These are phyloP conservation scores for Hippopotamyrus pictus DNA, from an alignment of 2,797 vertebrate species.

Conservation along the genomic window DNA sequence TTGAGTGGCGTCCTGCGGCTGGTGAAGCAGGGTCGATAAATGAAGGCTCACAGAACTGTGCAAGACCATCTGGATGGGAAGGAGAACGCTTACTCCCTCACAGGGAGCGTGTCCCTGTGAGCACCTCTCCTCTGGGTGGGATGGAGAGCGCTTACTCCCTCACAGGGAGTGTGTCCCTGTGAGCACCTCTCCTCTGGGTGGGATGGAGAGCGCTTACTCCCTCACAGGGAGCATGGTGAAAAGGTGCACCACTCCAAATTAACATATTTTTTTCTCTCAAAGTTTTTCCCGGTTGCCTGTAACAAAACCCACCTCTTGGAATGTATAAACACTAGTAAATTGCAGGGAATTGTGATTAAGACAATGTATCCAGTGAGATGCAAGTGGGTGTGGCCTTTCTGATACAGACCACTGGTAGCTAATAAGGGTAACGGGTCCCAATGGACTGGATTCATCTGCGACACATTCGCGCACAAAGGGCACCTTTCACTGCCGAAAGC, in stretches of 20 bases:
- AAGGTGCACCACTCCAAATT: background rate
- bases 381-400: background rate
- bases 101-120: background rate
- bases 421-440: background rate
- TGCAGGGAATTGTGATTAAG: background rate
- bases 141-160: background rate
- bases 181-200: background rate
- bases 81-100: background rate
- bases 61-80: background rate
- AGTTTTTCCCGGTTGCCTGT: background rate
- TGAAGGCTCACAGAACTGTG: background rate
- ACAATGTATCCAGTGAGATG: background rate
- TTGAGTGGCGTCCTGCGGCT: background rate
- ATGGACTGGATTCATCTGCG: background rate
- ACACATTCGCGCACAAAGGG: conserved; percentile 19
- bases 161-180: background rate
- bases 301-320: background rate
- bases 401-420: background rate
- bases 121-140: background rate
- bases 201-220: background rate
- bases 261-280: background rate
- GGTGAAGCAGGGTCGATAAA: background rate
- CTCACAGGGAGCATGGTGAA: background rate
- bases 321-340: background rate
- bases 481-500: conserved; percentile 36